Base-by-base conservation (phyloP, 2,113 vertebrate species). In the Vanacampus margaritifer region DNA sequence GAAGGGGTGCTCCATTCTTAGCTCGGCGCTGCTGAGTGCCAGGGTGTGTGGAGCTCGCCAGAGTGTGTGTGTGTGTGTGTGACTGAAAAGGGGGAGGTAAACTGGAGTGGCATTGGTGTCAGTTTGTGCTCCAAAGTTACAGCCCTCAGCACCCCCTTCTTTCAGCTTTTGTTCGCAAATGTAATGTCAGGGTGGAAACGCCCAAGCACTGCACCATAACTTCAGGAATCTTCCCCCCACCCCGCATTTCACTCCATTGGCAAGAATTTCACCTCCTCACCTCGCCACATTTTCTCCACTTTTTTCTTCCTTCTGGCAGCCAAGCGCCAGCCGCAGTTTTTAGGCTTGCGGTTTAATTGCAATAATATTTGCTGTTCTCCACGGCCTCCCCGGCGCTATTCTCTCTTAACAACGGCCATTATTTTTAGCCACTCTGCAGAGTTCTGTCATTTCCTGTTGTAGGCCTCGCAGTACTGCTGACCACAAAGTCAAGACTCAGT, bases 341-440 rank as follows among this genome's bases (percentile, higher is more conserved):
- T 64, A 57, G 72, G 68, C 74, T 65, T 87, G 85, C 7, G 80
- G 84, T 90, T 89, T 84, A 88, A 91, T 86, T 85, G 80, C 76
- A 90, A 91, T 89, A 89, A 92, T 92, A 90, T 92, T 93, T 91
- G 81, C 84, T 84, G 83, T 86, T 84, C 87, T 83, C 73, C 65
- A 35, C 82, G 73, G 85, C 79, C 84, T 88, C 88, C 85, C 82
- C 63, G 65, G 68, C 75, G 73, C 82, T 75, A 77, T 88, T 90
- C 90, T 87, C 80, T 86, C 86, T 81, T 76, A 89, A 91, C 90
- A 90, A 89, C 86, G 46, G 68, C 65, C 79, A 78, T 89, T 91
- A 91, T 91, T 91, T 91, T 91, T 91, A 91, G 90, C 84, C 76
- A 54, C 64, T 54, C 69, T n/a, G 67, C 76, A 51, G 71, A 82